Evolutionary conservation across 2,797 vertebrate species (phyloP), one percentile per base, ranked within the genome.

Genomic region (Hydrophis major): DNA sequence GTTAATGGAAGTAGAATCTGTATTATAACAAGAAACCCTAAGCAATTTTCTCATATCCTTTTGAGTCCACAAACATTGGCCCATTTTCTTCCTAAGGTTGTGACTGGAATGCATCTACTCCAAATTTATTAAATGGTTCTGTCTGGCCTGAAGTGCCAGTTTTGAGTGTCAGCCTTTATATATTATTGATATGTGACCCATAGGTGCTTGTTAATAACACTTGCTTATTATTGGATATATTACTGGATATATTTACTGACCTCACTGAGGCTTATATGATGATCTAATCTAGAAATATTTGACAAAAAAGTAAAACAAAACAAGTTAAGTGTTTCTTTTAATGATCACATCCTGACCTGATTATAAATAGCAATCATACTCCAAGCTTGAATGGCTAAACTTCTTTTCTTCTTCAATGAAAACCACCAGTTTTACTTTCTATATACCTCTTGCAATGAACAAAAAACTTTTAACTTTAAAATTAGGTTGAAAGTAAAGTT

Each of bases 331-430:
- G 60, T 25, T 87, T 87, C 89, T 50, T 57, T 93, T 28, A 93
- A 20, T 69, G 53, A 11, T 57, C 32, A 93, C 37, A 90, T 93
- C 78, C 78, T 93, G 60, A 69, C 60, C 60, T 90, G 13, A 89
- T 86, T 20, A 12, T 69, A 93, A 90, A 92, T 25, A 93, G 27
- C 83, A 90, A 10, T 93, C 89, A 69, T 90, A 61, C 53, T 90
- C 87, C 60, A 87, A 57, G 37, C 32, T 59, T 16, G 60, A 93
- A 16, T 90, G 89, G 78, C 27, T 90, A 69, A 90, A 37, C 12
- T 93, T 92, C 63, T 47, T 89, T 92, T 89, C 88, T 27, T 89
- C 37, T 89, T 87, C 87, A 69, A 50, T 93, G 83, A 93, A 93
- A 90, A 37, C 60, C 53, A 90, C 16, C 53, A 69, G 87, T 93